Evolutionary conservation across 1,140 invertebrate genomes (phyloP).

Genomic region (Zaprionus camerounensis): DNA sequence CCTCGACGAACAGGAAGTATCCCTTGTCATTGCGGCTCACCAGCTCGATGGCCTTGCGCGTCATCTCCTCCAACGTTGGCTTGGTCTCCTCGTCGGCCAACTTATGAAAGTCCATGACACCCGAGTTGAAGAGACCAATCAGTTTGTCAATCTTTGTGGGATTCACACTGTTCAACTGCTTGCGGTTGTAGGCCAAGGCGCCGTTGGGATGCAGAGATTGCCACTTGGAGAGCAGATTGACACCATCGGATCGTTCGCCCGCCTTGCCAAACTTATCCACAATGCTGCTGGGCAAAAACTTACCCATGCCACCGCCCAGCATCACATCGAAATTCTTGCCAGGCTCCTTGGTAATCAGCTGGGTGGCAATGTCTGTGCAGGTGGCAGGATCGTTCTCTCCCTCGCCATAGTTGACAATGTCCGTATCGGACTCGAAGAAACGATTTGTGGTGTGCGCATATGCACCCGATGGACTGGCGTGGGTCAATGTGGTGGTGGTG

Average conservation of each 20-base stretch:
- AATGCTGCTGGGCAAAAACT: constrained; percentile 85
- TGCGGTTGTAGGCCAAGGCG: constrained; percentile 87
- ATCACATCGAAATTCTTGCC: constrained; percentile 87
- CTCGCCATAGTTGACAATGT: constrained; percentile 84
- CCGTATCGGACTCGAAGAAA: constrained; percentile 91
- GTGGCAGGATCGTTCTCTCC: constrained; percentile 68
- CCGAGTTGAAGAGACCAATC: constrained; percentile 85
- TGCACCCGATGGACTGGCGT: constrained; percentile 77
- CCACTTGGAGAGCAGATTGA: constrained; percentile 86
- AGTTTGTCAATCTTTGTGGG: constrained; percentile 62
- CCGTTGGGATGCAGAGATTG: constrained; percentile 58
- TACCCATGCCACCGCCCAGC: constrained; percentile 88
- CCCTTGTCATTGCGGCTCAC: constrained; percentile 88
- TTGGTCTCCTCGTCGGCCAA: constrained; percentile 86
- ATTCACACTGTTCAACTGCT: constrained; percentile 84
- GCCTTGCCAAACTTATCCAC: constrained; percentile 84
- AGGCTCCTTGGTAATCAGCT: constrained; percentile 87
- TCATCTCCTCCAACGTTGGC: constrained; percentile 92
- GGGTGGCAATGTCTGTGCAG: constrained; percentile 86
- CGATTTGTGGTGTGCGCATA: constrained; percentile 88
- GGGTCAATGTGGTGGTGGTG: constrained; percentile 81
- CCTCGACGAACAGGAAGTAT: constrained; percentile 87
- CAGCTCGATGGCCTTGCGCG: constrained; percentile 89
- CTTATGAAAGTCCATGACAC: constrained; percentile 85
- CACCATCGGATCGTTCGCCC: constrained; percentile 85